Base-by-base conservation (phyloP, 2,113 vertebrate species). In the Istiophorus platypterus region DNA sequence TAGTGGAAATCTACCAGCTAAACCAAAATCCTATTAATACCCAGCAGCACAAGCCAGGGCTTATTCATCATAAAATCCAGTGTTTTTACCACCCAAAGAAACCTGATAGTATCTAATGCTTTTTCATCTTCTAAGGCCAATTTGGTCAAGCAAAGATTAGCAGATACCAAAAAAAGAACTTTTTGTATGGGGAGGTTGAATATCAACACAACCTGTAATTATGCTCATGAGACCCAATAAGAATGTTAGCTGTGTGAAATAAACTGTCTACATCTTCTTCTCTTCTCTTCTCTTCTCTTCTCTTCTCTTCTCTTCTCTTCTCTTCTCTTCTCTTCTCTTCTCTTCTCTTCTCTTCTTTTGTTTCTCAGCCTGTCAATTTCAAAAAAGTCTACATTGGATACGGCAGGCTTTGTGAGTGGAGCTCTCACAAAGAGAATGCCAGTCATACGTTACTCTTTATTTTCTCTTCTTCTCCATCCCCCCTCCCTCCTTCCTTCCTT, bases 341-440 rank as follows among this genome's bases (percentile, higher is more conserved):
- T 39, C 26, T 31, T 49, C 31, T 49, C 17, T 49, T 49, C 47
- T 37, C 58, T n/a, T 37, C 66, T 80, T 47, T 27, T n/a, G 5
- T 76, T 76, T 27, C 51, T 69, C 18, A 2, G 26, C 31, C 78
- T 75, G 42, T 87, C 63, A 39, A 0, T 82, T 71, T 72, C 47
- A 42, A 15, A 64, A 51, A 54, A 61, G 18, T 0, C 4, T 34
- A 51, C 45, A 69, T 41, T 8, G 29, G 42, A 81, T 34, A 79
- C 3, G 39, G 74, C 85, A 59, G 59, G 52, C 82, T 88, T 64
- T 87, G 52, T 84, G 75, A 90, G 81, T 81, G 81, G 26, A 68
- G 72, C 72, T 42, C 81, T 57, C 59, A 64, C 85, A 87, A 87
- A 90, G 84, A 67, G 76, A 86, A 89, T 72, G 47, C 75, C 81